Conservation (phyloP, 2,888 invertebrate genomes). For the Leucozona laternaria region DNA sequence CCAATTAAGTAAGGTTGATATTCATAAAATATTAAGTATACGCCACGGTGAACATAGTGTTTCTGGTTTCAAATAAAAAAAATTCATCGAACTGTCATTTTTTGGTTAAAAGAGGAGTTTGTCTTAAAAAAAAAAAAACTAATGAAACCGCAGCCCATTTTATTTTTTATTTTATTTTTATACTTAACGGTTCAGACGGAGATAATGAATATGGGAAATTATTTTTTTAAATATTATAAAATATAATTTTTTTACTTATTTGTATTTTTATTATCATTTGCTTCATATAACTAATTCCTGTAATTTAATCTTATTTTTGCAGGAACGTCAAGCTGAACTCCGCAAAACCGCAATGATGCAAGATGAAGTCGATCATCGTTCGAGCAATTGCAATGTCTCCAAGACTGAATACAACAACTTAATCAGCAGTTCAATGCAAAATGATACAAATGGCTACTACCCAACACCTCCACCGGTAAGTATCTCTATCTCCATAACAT, state of each 20-base stretch:
- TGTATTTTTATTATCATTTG: not conserved
- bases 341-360: constrained; percentile 82
- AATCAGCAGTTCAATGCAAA: constrained; percentile 73
- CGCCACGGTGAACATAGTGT: not conserved
- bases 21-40: not conserved
- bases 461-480: constrained; percentile 80
- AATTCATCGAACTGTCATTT: too few relatives aligned
- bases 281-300: not conserved
- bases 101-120: too few relatives aligned
- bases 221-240: too few relatives aligned
- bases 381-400: constrained; percentile 77
- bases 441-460: constrained; percentile 76
- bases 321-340: constrained; percentile 82
- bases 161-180: too few relatives aligned
- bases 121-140: too few relatives aligned
- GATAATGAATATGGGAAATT: too few relatives aligned
- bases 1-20: too few relatives aligned
- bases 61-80: too few relatives aligned
- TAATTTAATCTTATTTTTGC: constrained; percentile 51
- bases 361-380: constrained; percentile 82
- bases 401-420: constrained; percentile 74
- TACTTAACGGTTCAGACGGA: too few relatives aligned
- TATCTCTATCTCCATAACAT: not conserved
- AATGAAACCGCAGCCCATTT: too few relatives aligned
- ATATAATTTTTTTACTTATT: too few relatives aligned